These are phyloP conservation scores for Caiman crocodilus DNA, from an alignment of 2,797 vertebrate genomes.

Conservation along the genomic window DNA sequence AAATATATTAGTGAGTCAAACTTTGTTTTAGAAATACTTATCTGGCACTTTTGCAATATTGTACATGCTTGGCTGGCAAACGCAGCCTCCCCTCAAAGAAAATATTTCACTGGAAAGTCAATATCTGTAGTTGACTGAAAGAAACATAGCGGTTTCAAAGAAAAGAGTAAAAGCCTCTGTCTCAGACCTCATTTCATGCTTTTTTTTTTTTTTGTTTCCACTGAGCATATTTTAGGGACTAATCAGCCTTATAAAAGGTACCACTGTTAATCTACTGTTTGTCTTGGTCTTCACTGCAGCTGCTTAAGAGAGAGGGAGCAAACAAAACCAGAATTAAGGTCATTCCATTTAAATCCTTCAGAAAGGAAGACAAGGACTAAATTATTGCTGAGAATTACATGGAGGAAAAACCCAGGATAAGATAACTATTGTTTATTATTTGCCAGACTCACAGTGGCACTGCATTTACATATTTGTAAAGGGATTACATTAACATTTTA, in stretches of 20 bases:
- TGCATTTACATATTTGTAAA: slow-evolving; percentile 80
- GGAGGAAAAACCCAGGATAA: slow-evolving; percentile 71
- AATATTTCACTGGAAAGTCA: slow-evolving; percentile 71
- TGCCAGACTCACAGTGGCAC: slow-evolving; percentile 70
- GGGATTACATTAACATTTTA: slow-evolving; percentile 78
- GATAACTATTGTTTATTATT: slow-evolving; percentile 80
- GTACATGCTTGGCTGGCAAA: slow-evolving; percentile 54
- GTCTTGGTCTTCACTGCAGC: slow-evolving; percentile 82
- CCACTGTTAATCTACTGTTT: slow-evolving; percentile 85
- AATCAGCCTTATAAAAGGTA: slow-evolving; percentile 83
- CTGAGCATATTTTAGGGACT: slow-evolving; percentile 82
- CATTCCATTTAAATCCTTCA: slow-evolving; percentile 85
- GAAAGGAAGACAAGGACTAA: slow-evolving; percentile 80
- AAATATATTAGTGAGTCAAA: slow-evolving; percentile 64
- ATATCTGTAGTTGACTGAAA: slow-evolving; percentile 59
- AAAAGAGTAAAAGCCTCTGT: slow-evolving; percentile 67
- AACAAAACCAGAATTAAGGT: slow-evolving; percentile 86
- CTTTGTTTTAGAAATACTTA: slow-evolving; percentile 67
- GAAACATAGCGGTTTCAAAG: slow-evolving; percentile 68
- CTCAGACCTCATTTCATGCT: slow-evolving; percentile 63
- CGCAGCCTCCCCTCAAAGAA: slow-evolving; percentile 51
- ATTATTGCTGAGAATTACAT: slow-evolving; percentile 79
- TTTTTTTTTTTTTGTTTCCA: slow-evolving; percentile 77
- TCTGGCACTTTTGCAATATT: slow-evolving; percentile 64
- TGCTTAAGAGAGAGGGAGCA: slow-evolving; percentile 83